Evolutionary conservation across 2,113 vertebrate species (phyloP).

Genomic region (Phrynosoma platyrhinos): DNA sequence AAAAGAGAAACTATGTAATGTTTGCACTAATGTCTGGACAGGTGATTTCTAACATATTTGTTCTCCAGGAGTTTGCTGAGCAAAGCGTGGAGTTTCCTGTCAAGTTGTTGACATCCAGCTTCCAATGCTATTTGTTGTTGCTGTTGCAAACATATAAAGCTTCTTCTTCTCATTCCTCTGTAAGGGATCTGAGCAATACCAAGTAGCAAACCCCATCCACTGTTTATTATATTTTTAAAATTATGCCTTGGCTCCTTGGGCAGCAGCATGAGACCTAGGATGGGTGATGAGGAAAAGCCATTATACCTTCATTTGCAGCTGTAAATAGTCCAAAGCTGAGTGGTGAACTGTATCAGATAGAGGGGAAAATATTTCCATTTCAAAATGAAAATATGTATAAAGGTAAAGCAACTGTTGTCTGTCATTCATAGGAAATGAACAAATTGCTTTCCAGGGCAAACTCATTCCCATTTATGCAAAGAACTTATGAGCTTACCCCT

Average conservation of each 20-base stretch:
- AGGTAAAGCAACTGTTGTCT: slow-evolving; percentile 26
- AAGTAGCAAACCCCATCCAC: slow-evolving; percentile 17
- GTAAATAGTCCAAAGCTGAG: not conserved
- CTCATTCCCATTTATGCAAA: slow-evolving; percentile 48
- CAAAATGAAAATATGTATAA: not conserved
- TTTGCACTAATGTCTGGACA: not conserved
- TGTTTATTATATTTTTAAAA: slow-evolving; percentile 28
- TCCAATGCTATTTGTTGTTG: not conserved
- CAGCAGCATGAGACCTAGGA: not conserved
- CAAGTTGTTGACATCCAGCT: not conserved
- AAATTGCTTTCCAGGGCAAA: slow-evolving; percentile 66
- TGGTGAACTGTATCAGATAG: not conserved
- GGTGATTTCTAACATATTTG: not conserved
- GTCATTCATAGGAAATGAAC: slow-evolving; percentile 63
- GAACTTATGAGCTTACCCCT: slow-evolving; percentile 59
- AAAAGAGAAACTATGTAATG: not conserved
- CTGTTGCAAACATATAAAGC: not conserved
- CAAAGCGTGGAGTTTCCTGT: not conserved
- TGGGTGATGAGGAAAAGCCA: not conserved
- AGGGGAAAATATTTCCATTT: not conserved
- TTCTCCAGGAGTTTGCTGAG: not conserved
- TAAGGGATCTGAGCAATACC: not conserved
- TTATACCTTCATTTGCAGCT: not conserved
- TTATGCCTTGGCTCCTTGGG: slow-evolving; percentile 22
- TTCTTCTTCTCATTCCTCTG: not conserved